A percentile compares a stretch with the other conserved stretches of the same genome.
These are phyloP conservation scores for Micrastur ruficollis DNA, from an alignment of 2,797 vertebrate genomes.

Conservation along the genomic window DNA sequence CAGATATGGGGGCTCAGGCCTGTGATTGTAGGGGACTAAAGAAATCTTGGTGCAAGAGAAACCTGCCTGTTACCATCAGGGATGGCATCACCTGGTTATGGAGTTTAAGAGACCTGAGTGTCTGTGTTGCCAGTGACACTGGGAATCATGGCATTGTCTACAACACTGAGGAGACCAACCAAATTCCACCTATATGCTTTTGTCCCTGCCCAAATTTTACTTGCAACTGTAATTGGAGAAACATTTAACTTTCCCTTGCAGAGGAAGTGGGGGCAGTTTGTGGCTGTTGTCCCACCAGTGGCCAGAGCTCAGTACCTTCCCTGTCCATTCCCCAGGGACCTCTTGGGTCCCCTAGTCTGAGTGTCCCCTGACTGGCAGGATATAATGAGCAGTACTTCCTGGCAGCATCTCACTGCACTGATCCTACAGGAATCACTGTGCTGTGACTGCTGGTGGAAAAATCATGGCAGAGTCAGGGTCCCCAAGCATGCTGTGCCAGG, in stretches of 20 bases:
- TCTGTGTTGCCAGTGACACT: not conserved
- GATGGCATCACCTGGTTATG: not conserved
- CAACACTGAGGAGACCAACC: not conserved
- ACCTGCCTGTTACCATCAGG: not conserved
- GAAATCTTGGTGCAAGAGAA: not conserved
- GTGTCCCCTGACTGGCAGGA: not conserved
- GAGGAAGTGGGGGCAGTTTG: not conserved
- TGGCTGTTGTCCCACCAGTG: not conserved
- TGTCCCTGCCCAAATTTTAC: not conserved
- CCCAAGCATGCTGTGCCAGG: not conserved
- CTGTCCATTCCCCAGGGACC: not conserved
- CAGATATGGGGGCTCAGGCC: not conserved
- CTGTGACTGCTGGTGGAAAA: not conserved
- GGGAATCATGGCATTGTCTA: not conserved
- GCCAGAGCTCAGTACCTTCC: not conserved
- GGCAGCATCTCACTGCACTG: not conserved
- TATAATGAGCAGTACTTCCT: not conserved
- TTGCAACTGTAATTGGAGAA: not conserved
- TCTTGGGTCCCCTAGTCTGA: not conserved
- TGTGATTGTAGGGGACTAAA: fast-evolving
- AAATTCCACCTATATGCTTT: not conserved
- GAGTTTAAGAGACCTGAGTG: not conserved
- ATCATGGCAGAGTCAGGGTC: not conserved
- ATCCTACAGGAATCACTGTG: not conserved
- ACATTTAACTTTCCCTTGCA: not conserved